Base-by-base conservation (phyloP, 2,888 invertebrate genomes). In the Euplagia quadripunctaria region DNA sequence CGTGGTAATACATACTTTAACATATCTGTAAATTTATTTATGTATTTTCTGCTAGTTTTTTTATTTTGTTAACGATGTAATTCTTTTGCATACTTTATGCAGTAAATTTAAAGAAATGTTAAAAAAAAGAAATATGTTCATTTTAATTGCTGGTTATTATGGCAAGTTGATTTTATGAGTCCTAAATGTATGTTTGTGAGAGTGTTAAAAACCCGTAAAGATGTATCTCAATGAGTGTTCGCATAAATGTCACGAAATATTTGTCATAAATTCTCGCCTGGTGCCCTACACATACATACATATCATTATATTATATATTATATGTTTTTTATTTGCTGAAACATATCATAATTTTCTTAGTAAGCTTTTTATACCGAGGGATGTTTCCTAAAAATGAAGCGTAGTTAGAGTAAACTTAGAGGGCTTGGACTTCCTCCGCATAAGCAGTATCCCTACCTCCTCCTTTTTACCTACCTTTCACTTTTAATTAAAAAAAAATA, bases 251-350 rank as follows among this genome's bases (percentile, higher is more conserved):
- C 76, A 67, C 69, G 49, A 16, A 42, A n/a, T 70, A 75, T 81
- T 63, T 20, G 65, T 72, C 75, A 67, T 79, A 83, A 81, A 83
- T 79, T 77, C 76, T 64, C 7, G 74, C 67, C 81, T 76, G 72
- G 65, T 75, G 70, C 67, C 49, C n/a, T 12, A 31, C 31, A 31
- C 31, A 1, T 31, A 31, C 31, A 41, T 31, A 20, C 51, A 31
- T 42, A 66, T 61, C 49, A 20, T 67, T 71, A 61, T 66, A 61
- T 67, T 71, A 71, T 46, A 46, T 31, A 58, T 14, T 4, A 43
- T 64, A 49, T 20, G 17, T 61, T 49, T 8, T 46, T 63, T 61
- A 49, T 31, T n/a, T 49, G n/a, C 42, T 17, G 67, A 55, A 68
- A 55, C 4, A 55, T n/a, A 52, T 52, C 51, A 51, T 51, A 51